Evolutionary conservation across 2,797 vertebrate genomes (phyloP).

Genomic region (Anguilla obscura): DNA sequence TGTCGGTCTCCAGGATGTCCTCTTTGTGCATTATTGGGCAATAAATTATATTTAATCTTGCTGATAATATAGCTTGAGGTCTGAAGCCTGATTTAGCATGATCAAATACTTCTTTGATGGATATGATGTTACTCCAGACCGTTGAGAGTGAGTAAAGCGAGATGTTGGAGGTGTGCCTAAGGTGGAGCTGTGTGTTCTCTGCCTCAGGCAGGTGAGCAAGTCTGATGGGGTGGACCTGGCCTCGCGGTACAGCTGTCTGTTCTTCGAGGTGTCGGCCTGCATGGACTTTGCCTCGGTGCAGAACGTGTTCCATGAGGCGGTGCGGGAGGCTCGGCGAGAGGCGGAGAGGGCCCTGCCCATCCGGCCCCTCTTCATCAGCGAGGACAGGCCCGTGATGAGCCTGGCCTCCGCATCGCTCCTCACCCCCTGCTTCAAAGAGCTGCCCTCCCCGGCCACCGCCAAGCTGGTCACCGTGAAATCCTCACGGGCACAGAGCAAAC

Average conservation of each 20-base stretch:
- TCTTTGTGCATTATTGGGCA: neutral
- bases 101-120: neutral
- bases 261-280: slow-evolving; percentile 88
- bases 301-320: slow-evolving; percentile 81
- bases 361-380: slow-evolving; percentile 75
- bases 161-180: neutral
- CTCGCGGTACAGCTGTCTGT: slow-evolving; percentile 73
- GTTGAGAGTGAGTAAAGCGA: neutral
- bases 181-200: neutral
- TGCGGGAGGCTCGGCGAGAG: slow-evolving; percentile 75
- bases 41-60: neutral
- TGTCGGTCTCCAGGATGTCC: neutral
- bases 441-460: slow-evolving; percentile 84
- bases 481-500: slow-evolving; percentile 88
- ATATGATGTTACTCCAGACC: neutral
- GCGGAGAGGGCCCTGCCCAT: slow-evolving; percentile 53
- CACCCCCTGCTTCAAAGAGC: slow-evolving; percentile 80
- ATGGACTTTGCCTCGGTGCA: slow-evolving; percentile 81
- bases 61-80: slow-evolving; percentile 2
- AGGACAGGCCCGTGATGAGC: slow-evolving; percentile 71
- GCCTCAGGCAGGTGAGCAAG: slow-evolving; percentile 82
- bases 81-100: neutral
- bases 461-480: slow-evolving; percentile 91
- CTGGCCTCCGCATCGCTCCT: slow-evolving; percentile 58
- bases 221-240: slow-evolving; percentile 79